Conservation (phyloP, 2,888 invertebrate genomes). For the Artemia sp. region DNA sequence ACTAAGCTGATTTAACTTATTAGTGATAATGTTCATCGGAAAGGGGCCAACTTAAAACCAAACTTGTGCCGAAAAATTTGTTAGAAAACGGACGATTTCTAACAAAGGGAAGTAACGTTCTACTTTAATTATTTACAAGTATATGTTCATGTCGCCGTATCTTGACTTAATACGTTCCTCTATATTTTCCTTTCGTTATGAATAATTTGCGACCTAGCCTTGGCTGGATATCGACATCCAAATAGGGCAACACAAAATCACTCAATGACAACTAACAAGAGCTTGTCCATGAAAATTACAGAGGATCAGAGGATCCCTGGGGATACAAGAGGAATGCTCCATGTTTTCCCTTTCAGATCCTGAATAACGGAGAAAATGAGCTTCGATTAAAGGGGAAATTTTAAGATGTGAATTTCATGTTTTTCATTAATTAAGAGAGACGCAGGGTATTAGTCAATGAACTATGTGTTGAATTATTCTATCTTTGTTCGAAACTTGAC, state of each 20-base stretch:
- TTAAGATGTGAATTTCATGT: conserved; percentile 8
- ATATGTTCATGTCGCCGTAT: too few species aligned
- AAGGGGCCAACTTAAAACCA: too few species aligned
- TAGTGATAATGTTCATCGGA: too few species aligned
- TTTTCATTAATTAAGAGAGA: conserved; percentile 1
- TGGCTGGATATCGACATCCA: conserved; percentile 9
- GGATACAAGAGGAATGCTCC: conserved; percentile 11
- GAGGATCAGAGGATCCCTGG: conserved; percentile 1
- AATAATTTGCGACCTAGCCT: conserved; percentile 9
- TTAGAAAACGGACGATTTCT: too few species aligned
- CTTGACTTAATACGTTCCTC: too few species aligned
- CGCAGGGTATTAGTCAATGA: not conserved
- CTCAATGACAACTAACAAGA: conserved; percentile 13
- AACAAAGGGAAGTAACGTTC: too few species aligned
- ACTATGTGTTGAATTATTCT: not conserved
- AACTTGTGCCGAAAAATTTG: too few species aligned
- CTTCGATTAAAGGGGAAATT: conserved; percentile 5
- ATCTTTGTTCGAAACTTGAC: too few species aligned
- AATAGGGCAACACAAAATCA: not conserved
- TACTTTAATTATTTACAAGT: too few species aligned
- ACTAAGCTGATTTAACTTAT: too few species aligned
- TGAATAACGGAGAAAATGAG: conserved; percentile 15
- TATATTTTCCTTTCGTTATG: not conserved
- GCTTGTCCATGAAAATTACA: conserved; percentile 15
- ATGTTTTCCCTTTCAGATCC: conserved; percentile 5